Conservation (phyloP, 1,140 invertebrate species). For the Drosophila tsacasi region DNA sequence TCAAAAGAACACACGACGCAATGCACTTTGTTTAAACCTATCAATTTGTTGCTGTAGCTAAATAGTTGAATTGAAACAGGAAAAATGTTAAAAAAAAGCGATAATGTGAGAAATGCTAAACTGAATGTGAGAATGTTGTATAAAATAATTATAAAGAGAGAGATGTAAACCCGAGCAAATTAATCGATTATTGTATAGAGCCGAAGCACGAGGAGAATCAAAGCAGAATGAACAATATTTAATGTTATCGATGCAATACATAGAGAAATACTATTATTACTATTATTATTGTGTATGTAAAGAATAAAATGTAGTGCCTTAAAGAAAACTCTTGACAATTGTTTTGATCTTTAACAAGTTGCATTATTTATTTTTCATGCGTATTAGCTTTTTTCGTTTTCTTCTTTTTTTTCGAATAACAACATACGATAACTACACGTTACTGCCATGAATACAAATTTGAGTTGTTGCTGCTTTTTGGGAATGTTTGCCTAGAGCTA, state of each 20-base stretch:
- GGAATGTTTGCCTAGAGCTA: slow-evolving; percentile 75
- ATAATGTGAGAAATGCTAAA: slow-evolving; percentile 65
- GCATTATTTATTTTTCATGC: slow-evolving; percentile 26
- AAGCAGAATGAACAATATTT: slow-evolving; percentile 80
- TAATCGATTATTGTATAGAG: slow-evolving; percentile 55
- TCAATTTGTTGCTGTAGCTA: slow-evolving; percentile 79
- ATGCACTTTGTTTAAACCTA: slow-evolving; percentile 77
- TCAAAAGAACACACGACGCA: slow-evolving; percentile 41
- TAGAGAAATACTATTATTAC: slow-evolving; percentile 63
- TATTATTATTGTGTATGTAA: slow-evolving; percentile 64
- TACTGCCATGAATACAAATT: slow-evolving; percentile 78
- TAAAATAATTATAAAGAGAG: slow-evolving; percentile 72
- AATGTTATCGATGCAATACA: slow-evolving; percentile 70
- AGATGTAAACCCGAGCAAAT: slow-evolving; percentile 58
- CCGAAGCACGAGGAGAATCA: slow-evolving; percentile 28
- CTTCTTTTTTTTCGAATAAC: slow-evolving; percentile 34
- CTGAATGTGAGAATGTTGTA: slow-evolving; percentile 81
- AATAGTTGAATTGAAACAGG: slow-evolving; percentile 70
- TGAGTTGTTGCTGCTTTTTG: slow-evolving; percentile 39
- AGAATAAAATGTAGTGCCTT: slow-evolving; percentile 75
- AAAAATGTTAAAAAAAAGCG: slow-evolving; percentile 69
- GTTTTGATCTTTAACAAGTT: slow-evolving; percentile 48
- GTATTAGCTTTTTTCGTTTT: slow-evolving; percentile 6
- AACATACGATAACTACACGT: slow-evolving; percentile 69
- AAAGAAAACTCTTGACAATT: slow-evolving; percentile 29